These are phyloP conservation scores for Harpagoxenus sublaevis DNA, from an alignment of 2,888 invertebrate species.

Conservation along the genomic window DNA sequence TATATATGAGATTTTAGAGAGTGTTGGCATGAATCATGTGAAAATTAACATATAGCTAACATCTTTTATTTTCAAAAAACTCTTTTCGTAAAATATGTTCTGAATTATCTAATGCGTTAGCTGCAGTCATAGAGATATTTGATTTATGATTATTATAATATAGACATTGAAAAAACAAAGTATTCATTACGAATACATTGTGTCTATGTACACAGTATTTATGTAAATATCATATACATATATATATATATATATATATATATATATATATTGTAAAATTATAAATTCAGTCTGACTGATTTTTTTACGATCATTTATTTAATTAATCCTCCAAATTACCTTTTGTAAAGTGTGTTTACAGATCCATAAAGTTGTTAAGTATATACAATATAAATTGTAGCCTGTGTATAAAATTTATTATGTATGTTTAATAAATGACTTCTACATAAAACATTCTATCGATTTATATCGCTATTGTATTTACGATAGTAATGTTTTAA, in stretches of 20 bases:
- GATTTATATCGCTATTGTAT: conserved; percentile 13
- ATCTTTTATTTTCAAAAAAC: background rate
- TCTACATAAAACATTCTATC: conserved; percentile 61
- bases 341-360: conserved; percentile 73
- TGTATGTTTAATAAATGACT: conserved; percentile 82
- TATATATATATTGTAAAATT: conserved; percentile 72
- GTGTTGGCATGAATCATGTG: background rate
- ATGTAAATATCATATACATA: conserved; percentile 80
- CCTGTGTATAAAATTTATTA: conserved; percentile 83
- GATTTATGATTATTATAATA: conserved; percentile 30
- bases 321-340: conserved; percentile 71
- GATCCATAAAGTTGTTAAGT: conserved; percentile 82
- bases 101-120: conserved; percentile 25
- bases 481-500: background rate
- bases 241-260: too few species aligned
- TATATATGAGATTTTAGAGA: conserved; percentile 1
- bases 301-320: conserved; percentile 77
- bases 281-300: conserved; percentile 79
- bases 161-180: conserved; percentile 66
- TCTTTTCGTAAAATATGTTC: background rate
- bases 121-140: conserved; percentile 33
- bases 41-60: conserved; percentile 29
- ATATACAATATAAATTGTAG: conserved; percentile 76
- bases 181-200: conserved; percentile 78
- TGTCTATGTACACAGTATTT: conserved; percentile 78